Conservation (phyloP, 2,113 vertebrate species). For the Semicossyphus pulcher region DNA sequence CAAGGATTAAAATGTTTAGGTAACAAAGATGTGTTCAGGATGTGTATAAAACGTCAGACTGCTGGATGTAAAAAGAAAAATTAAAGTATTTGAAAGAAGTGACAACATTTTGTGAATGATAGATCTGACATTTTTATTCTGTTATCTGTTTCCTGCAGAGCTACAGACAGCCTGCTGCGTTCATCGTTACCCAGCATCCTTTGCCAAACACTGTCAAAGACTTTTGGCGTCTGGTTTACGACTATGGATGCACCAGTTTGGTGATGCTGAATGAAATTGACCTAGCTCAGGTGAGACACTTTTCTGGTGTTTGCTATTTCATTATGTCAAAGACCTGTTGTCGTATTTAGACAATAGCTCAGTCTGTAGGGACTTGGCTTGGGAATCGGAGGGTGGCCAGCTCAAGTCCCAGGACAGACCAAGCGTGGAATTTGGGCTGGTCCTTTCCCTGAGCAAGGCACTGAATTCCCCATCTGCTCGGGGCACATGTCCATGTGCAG, state of each 20-base stretch:
- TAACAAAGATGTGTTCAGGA: no score
- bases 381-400: no score
- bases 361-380: no score
- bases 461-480: no score
- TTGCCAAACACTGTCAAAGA: constrained; percentile 98
- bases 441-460: no score
- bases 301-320: background rate
- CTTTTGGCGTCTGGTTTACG: constrained; percentile 99
- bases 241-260: constrained; percentile 97
- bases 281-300: constrained; percentile 89
- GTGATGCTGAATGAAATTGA: constrained; percentile 99
- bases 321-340: background rate
- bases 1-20: no score
- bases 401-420: no score
- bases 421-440: no score
- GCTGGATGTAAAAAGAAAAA: background rate
- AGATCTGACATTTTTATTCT: background rate
- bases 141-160: constrained; percentile 82
- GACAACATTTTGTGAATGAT: background rate
- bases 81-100: background rate
- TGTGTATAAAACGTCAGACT: no score
- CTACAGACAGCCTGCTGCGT: constrained; percentile 97
- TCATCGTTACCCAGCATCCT: constrained; percentile 98
- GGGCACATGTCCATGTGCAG: no score
- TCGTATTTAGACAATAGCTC: no score